Base-by-base conservation (phyloP, 2,888 invertebrate species). In the Chironomus tentans region DNA sequence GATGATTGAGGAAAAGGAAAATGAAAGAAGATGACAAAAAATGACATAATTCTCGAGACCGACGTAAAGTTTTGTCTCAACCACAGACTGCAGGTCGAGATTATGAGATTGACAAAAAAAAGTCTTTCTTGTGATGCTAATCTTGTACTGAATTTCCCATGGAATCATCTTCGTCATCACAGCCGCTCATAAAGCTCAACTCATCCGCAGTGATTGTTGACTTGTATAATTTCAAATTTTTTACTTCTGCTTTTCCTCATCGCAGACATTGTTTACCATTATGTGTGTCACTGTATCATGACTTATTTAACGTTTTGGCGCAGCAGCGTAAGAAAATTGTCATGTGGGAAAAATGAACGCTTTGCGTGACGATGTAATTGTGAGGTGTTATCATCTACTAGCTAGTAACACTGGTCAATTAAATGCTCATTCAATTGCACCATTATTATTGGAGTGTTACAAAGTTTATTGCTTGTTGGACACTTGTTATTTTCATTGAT, bases 211-310 rank as follows among this genome's bases (percentile, higher is more conserved):
- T n/a, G 50, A 48, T n/a, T 48, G 48, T 48, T 24, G 48, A 48
- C 15, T 62, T 62, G 62, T 62, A 18, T 62, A 62, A 62, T 22
- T 50, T 21, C 22, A 22, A 22, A n/a, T 21, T 62, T 22, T 62
- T 12, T 7, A 22, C 22, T 21, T 4, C 48, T 12, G 4, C n/a
- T 50, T 50, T 50, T 50, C 50, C 13, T 50, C 38, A 38, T 50
- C 50, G 50, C 15, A 21, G 10, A 21, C 62, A 62, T 62, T 62
- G 62, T 62, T 62, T 15, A 62, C 2, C 62, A 62, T 62, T 62
- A 62, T 62, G 62, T 62, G 62, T 62, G 62, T 62, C 62, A 62
- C 62, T 62, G 62, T 62, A 62, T 62, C 62, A 62, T 22, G 62
- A 62, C 18, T 15, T 18, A 18, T 62, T 56, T 56, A n/a, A 56